Conservation (phyloP, 1,140 invertebrate genomes). For the Meteorus sp. region DNA sequence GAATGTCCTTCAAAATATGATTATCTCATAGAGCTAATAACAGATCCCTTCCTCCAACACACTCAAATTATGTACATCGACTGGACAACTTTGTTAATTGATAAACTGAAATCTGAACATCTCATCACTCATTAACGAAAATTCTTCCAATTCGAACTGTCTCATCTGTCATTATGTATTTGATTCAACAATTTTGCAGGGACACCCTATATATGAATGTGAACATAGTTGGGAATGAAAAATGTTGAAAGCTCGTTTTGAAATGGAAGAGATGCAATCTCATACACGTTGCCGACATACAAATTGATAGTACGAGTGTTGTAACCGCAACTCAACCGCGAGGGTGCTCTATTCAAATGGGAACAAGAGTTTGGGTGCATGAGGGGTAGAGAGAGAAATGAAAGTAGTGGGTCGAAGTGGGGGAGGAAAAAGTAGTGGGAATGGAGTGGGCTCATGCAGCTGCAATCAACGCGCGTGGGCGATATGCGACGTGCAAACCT, state of each 20-base stretch:
- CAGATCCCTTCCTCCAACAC: too few species aligned
- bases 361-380: neutral
- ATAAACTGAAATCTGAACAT: too few species aligned
- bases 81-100: too few species aligned
- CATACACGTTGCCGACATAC: neutral
- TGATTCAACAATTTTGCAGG: too few species aligned
- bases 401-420: constrained; percentile 1
- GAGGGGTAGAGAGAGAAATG: constrained; percentile 2
- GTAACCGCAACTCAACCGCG: constrained; percentile 7
- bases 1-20: too few species aligned
- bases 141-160: too few species aligned
- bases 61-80: too few species aligned
- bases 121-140: too few species aligned
- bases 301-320: constrained; percentile 13
- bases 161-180: too few species aligned
- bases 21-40: too few species aligned
- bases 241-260: constrained; percentile 1
- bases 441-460: constrained; percentile 19
- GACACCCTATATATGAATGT: too few species aligned
- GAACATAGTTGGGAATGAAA: too few species aligned
- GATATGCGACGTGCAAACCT: constrained; percentile 28
- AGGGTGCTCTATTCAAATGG: constrained; percentile 7
- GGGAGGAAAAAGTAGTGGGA: neutral
- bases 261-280: neutral
- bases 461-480: constrained; percentile 30